Conservation (phyloP, 2,888 invertebrate species). For the Siphlonurus alternatus region DNA sequence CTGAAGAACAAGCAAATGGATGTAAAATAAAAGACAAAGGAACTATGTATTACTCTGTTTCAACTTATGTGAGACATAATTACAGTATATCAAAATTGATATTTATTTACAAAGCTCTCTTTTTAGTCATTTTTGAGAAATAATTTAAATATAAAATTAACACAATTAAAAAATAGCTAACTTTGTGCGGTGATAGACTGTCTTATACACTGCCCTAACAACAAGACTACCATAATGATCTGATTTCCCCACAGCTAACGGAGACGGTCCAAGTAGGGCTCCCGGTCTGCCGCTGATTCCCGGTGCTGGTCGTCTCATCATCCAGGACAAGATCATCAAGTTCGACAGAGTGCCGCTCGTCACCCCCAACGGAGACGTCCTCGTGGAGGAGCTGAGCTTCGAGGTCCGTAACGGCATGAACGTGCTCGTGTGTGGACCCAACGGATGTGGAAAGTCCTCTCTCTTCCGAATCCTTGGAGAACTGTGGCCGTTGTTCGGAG, state of each 20-base stretch:
- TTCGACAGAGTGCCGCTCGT: slow-evolving; percentile 90
- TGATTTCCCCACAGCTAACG: not conserved
- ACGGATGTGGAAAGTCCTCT: slow-evolving; percentile 96
- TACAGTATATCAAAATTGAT: too few relatives aligned
- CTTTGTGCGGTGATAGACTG: too few relatives aligned
- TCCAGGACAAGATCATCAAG: slow-evolving; percentile 73
- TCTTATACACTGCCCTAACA: too few relatives aligned
- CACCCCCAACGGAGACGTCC: slow-evolving; percentile 93
- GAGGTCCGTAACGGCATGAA: slow-evolving; percentile 92
- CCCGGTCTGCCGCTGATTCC: slow-evolving; percentile 35
- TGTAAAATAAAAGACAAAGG: too few relatives aligned
- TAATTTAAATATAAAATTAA: too few relatives aligned
- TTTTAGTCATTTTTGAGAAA: too few relatives aligned
- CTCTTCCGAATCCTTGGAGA: slow-evolving; percentile 92
- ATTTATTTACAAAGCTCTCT: too few relatives aligned
- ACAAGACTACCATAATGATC: too few relatives aligned
- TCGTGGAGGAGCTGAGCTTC: slow-evolving; percentile 74
- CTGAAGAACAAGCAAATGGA: too few relatives aligned
- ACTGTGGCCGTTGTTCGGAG: slow-evolving; percentile 94
- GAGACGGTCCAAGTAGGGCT: not conserved
- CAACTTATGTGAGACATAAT: too few relatives aligned
- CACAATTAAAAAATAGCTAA: too few relatives aligned
- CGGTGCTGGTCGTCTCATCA: slow-evolving; percentile 61
- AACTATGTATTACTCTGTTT: too few relatives aligned
- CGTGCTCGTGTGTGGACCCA: slow-evolving; percentile 95